Conservation (phyloP, 37 sponge, comb jelly and placozoan species). For the Cladorhizidae sp. region DNA sequence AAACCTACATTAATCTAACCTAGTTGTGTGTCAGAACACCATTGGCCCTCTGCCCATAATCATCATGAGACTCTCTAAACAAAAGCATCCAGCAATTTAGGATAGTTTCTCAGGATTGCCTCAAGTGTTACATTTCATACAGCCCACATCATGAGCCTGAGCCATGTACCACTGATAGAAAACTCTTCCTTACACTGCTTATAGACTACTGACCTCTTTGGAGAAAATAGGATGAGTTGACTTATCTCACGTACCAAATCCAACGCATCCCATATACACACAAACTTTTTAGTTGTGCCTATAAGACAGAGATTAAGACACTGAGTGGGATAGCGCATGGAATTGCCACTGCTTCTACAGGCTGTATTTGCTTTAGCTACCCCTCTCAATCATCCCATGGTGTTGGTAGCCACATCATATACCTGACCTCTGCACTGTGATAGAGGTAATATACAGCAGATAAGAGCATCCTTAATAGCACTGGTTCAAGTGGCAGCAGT, state of each 20-base stretch:
- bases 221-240: slow-evolving; percentile 35
- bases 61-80: slow-evolving; percentile 12
- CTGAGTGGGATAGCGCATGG: slow-evolving; percentile 30
- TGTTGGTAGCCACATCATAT: slow-evolving; percentile 59
- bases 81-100: slow-evolving; percentile 35
- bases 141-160: slow-evolving; percentile 56
- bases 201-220: slow-evolving; percentile 36
- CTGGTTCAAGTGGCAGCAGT: slow-evolving; percentile 39
- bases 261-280: slow-evolving; percentile 29
- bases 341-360: slow-evolving; percentile 6
- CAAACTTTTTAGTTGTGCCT: not conserved
- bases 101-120: slow-evolving; percentile 46
- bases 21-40: too few relatives aligned
- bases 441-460: slow-evolving; percentile 26
- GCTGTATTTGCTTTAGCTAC: slow-evolving; percentile 22
- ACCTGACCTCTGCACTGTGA: too few relatives aligned
- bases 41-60: too few relatives aligned
- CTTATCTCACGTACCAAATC: slow-evolving; percentile 11
- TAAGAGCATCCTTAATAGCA: too few relatives aligned
- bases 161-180: too few relatives aligned
- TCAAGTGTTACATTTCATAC: too few relatives aligned
- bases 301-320: too few relatives aligned
- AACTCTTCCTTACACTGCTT: too few relatives aligned
- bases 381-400: slow-evolving; percentile 43
- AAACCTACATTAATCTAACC: slow-evolving; percentile 35